phyloP scores from a whole-genome alignment of 2,113 vertebrate species.

The Seriola quinqueradiata region DNA sequence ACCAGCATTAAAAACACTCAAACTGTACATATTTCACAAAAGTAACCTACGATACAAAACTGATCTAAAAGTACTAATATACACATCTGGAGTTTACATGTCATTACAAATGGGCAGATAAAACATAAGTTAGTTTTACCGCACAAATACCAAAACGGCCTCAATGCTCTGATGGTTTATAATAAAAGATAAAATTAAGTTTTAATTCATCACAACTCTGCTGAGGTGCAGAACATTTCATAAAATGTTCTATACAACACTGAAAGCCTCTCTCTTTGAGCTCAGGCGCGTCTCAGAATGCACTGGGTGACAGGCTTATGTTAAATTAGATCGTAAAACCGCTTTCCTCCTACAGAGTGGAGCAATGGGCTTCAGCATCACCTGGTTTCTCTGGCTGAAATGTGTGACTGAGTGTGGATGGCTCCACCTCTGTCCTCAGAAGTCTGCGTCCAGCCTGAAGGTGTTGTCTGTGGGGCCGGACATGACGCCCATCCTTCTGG shows the following conservation, averaged over 20 bases:
- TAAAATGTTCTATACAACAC: neutral
- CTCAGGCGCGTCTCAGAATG: slow-evolving; percentile 2
- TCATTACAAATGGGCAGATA: neutral
- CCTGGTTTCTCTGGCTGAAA: too few relatives aligned
- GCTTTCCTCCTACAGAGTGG: too few relatives aligned
- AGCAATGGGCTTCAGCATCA: neutral
- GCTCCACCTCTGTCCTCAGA: slow-evolving; percentile 75
- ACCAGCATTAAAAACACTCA: neutral
- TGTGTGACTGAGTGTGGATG: neutral
- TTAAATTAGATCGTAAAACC: too few relatives aligned
- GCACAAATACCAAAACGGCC: neutral
- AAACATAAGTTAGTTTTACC: neutral
- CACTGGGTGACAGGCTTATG: neutral
- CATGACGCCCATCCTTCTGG: slow-evolving; percentile 98
- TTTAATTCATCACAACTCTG: neutral
- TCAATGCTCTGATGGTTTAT: neutral
- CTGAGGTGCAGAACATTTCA: neutral
- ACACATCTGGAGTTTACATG: neutral
- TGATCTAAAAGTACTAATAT: neutral
- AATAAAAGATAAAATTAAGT: too few relatives aligned
- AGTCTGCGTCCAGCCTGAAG: slow-evolving; percentile 96
- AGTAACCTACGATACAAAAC: neutral
- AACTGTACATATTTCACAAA: slow-evolving; percentile 9
- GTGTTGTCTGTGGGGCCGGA: slow-evolving; percentile 89
- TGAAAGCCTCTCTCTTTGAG: neutral